Percentiles rank a stretch among this genome's conserved stretches.
Evolutionary conservation across 1,140 invertebrate species (phyloP).

Genomic region (Bursaphelenchus mucronatus): DNA sequence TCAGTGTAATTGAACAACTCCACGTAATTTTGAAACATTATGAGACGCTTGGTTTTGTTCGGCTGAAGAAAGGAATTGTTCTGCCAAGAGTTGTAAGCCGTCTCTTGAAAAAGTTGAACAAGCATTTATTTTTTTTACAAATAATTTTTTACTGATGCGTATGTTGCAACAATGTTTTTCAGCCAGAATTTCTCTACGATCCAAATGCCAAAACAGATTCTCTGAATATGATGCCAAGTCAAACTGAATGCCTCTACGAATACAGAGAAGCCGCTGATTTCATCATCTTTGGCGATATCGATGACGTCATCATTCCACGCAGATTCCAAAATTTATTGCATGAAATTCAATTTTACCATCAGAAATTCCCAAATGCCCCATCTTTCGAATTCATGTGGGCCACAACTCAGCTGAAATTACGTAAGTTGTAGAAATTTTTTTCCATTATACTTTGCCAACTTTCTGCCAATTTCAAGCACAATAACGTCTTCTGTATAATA

Average conservation of each 20-base stretch:
- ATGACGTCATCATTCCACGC: slow-evolving; percentile 14
- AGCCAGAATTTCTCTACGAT: slow-evolving; percentile 11
- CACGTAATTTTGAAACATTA: slow-evolving; percentile 2
- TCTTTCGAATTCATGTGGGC: slow-evolving; percentile 18
- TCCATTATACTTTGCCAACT: no score
- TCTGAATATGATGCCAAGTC: neutral
- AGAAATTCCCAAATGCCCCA: neutral
- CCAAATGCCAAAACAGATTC: slow-evolving; percentile 15
- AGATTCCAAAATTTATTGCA: neutral
- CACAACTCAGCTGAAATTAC: neutral
- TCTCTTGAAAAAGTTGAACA: no score
- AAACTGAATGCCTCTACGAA: slow-evolving; percentile 11
- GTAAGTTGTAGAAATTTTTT: no score
- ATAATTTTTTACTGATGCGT: no score
- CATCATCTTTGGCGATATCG: slow-evolving; percentile 7
- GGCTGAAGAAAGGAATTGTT: slow-evolving; percentile 1
- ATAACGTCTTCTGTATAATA: no score
- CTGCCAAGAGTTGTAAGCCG: slow-evolving; percentile 6
- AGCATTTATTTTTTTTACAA: no score
- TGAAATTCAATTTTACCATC: neutral
- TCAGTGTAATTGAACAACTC: slow-evolving; percentile 3
- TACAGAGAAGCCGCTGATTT: slow-evolving; percentile 15
- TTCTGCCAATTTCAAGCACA: no score
- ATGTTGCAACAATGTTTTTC: neutral
- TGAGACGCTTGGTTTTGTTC: neutral